phyloP scores from a whole-genome alignment of 2,888 invertebrate genomes.

The Xestia rhomboidea region DNA sequence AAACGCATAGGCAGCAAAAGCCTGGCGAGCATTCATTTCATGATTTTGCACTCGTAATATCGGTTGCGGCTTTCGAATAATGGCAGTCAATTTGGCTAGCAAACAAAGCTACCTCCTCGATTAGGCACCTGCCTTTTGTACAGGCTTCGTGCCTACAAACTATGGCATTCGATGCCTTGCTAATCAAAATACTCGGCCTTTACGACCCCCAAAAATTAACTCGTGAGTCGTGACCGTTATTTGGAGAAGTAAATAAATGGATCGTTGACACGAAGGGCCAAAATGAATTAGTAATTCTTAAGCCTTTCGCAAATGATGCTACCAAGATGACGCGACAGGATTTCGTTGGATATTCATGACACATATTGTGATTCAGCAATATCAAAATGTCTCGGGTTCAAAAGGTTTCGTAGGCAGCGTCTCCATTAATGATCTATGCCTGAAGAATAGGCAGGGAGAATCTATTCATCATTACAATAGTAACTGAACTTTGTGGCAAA shows the following conservation, averaged over 20 bases:
- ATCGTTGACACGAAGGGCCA: slow-evolving; percentile 38
- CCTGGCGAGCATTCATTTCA: not conserved
- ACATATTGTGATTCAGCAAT: slow-evolving; percentile 48
- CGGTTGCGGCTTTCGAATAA: not conserved
- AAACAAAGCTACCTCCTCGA: not conserved
- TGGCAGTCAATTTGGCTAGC: not conserved
- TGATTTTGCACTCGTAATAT: not conserved
- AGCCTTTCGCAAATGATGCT: slow-evolving; percentile 39
- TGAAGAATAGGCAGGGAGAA: slow-evolving; percentile 16
- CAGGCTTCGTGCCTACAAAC: not conserved
- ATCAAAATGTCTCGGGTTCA: slow-evolving; percentile 33
- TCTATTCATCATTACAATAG: slow-evolving; percentile 16
- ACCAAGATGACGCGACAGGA: slow-evolving; percentile 38
- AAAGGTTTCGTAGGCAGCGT: slow-evolving; percentile 36
- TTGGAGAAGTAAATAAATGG: slow-evolving; percentile 40
- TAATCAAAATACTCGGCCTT: slow-evolving; percentile 27
- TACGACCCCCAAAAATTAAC: slow-evolving; percentile 28
- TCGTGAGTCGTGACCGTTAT: slow-evolving; percentile 16
- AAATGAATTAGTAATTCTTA: slow-evolving; percentile 43
- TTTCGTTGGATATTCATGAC: slow-evolving; percentile 27
- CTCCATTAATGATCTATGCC: slow-evolving; percentile 38
- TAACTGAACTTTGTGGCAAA: slow-evolving; percentile 20
- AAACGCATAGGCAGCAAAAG: not conserved
- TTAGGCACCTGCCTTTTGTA: not conserved
- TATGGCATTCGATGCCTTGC: not conserved